Base-by-base conservation (phyloP, 1,140 invertebrate genomes). In the Daktulosphaira vitifoliae region DNA sequence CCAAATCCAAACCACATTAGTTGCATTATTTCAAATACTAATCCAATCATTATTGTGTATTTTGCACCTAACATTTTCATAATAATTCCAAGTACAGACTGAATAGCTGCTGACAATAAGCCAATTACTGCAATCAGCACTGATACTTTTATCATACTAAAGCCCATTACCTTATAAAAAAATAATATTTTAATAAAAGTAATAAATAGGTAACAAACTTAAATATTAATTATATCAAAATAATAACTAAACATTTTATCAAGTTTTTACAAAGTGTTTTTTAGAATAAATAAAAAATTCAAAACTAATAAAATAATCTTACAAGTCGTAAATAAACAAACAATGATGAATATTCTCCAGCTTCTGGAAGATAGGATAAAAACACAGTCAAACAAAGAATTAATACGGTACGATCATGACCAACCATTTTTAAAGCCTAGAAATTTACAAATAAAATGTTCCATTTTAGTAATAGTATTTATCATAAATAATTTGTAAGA, bases 311-410 rank as follows among this genome's bases (percentile, higher is more conserved):
- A 53, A 39, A 48, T 15, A 42, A 37, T 62, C 80, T 77, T 74
- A 87, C 94, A 71, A 99, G 81, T 80, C 92, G 94, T 49, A 99
- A 82, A 78, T 99, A 99, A 70, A 99, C 96, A 80, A 99, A 99
- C 79, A 99, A 98, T 79, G 96, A 98, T 65, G 96, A 98, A 78
- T 99, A 99, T 78, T 98, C 92, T 67, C 96, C 96, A 29, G 89
- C 89, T 76, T 99, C 97, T n/a, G 96, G 96, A 69, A 99, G 79
- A 78, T 99, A 98, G 25, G 94, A 98, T 44, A 99, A 81, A 75
- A 99, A 95, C 68, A 99, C 96, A 23, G 96, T 91, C 67, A 96
- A 87, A 78, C 95, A 98, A 68, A 99, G 82, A 82, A 98, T 89
- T 68, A 98, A 79, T 71, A 99, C 94, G 65, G 95, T 95, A 69